phyloP scores from a whole-genome alignment of 1,140 invertebrate species.

The Drosophila mauritiana region DNA sequence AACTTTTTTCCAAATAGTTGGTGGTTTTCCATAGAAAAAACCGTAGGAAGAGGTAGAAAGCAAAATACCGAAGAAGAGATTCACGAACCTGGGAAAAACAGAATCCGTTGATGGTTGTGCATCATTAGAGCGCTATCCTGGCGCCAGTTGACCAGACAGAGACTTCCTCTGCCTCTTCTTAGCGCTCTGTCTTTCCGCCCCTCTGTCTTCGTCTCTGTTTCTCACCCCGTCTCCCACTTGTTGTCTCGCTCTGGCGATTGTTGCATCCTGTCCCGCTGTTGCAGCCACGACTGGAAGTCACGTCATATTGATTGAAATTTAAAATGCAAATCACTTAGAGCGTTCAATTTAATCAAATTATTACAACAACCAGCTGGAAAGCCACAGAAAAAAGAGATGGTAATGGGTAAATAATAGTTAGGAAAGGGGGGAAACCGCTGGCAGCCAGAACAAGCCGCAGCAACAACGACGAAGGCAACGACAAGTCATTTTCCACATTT shows the following conservation, averaged over 20 bases:
- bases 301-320: conserved; percentile 82
- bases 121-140: conserved; percentile 47
- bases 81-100: conserved; percentile 13
- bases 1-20: background rate
- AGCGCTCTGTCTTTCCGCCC: background rate
- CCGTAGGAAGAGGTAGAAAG: background rate
- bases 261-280: conserved; percentile 31
- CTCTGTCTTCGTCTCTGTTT: background rate
- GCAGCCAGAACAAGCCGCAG: conserved; percentile 33
- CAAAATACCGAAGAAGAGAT: conserved; percentile 2
- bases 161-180: conserved; percentile 13
- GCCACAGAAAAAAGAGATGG: conserved; percentile 1
- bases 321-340: conserved; percentile 83
- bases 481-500: conserved; percentile 72
- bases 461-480: conserved; percentile 36
- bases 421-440: background rate
- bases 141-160: conserved; percentile 47
- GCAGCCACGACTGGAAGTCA: conserved; percentile 44
- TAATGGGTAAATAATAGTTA: background rate
- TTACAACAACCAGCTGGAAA: conserved; percentile 62
- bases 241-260: conserved; percentile 1
- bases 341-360: conserved; percentile 83
- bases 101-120: conserved; percentile 41
- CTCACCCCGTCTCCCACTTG: no score
- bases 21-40: conserved; percentile 6